Conservation (phyloP, 2,797 vertebrate genomes). For the Halcyon smyrnensis region DNA sequence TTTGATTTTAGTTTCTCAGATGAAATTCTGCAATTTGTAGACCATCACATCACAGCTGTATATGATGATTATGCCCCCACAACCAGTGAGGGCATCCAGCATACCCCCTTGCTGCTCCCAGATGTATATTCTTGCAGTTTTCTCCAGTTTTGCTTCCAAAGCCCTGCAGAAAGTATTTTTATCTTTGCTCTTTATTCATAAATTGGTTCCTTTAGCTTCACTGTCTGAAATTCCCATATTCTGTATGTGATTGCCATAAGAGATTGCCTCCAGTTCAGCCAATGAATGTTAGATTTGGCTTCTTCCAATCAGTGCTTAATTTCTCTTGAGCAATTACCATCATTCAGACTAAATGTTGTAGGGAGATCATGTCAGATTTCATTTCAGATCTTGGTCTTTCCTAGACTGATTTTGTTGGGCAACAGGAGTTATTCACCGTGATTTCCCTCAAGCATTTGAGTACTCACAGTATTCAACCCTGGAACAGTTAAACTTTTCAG, state of each 20-base stretch:
- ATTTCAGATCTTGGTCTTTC: not conserved
- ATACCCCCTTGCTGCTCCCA: not conserved
- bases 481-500: not conserved
- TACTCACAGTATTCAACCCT: not conserved
- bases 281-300: not conserved
- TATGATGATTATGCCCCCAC: not conserved
- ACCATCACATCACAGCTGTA: not conserved
- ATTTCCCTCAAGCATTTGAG: not conserved
- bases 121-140: not conserved
- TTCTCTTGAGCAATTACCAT: not conserved
- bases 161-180: not conserved
- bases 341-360: not conserved
- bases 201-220: not conserved
- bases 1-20: not conserved
- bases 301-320: not conserved
- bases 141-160: not conserved
- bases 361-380: not conserved
- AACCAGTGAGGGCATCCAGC: not conserved
- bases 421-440: not conserved
- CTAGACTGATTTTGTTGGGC: not conserved
- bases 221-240: not conserved
- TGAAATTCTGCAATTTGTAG: not conserved
- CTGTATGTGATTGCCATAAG: not conserved
- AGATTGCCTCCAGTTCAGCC: not conserved
- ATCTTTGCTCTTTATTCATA: not conserved